Evolutionary conservation across 2,888 invertebrate species (phyloP).

Genomic region (Chrysolina oricalcia): DNA sequence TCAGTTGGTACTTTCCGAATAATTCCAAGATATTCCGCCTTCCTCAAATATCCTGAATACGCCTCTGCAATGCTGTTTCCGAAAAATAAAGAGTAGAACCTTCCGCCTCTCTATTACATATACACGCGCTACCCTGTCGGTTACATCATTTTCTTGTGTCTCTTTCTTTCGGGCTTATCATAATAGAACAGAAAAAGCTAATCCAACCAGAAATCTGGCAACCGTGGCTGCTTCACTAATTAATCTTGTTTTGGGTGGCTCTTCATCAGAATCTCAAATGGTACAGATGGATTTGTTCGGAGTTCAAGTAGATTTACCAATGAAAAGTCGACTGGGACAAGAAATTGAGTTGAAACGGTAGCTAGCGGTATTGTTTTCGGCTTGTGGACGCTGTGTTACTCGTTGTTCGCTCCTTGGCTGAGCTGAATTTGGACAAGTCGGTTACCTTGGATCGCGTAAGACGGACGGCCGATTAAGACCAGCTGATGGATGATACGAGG

Average conservation of each 20-base stretch:
- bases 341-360: constrained; percentile 19
- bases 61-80: too few relatives aligned
- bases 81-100: too few relatives aligned
- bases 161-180: too few relatives aligned
- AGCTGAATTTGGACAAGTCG: constrained; percentile 15
- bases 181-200: background rate
- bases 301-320: background rate
- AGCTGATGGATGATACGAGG: too few relatives aligned
- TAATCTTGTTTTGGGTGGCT: constrained; percentile 4
- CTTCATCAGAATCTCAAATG: constrained; percentile 17
- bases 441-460: background rate
- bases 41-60: too few relatives aligned
- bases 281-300: constrained; percentile 3
- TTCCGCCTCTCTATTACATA: too few relatives aligned
- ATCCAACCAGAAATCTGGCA: background rate
- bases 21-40: too few relatives aligned
- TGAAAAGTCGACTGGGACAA: constrained; percentile 6
- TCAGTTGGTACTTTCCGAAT: too few relatives aligned
- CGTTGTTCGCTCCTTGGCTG: constrained; percentile 5
- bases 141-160: too few relatives aligned
- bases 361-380: constrained; percentile 22
- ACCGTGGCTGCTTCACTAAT: constrained; percentile 9
- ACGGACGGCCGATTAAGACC: background rate
- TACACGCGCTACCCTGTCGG: too few relatives aligned
- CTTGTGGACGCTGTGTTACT: constrained; percentile 12